Evolutionary conservation across 2,888 invertebrate genomes (phyloP).

Genomic region (Drosophila kuntzei): DNA sequence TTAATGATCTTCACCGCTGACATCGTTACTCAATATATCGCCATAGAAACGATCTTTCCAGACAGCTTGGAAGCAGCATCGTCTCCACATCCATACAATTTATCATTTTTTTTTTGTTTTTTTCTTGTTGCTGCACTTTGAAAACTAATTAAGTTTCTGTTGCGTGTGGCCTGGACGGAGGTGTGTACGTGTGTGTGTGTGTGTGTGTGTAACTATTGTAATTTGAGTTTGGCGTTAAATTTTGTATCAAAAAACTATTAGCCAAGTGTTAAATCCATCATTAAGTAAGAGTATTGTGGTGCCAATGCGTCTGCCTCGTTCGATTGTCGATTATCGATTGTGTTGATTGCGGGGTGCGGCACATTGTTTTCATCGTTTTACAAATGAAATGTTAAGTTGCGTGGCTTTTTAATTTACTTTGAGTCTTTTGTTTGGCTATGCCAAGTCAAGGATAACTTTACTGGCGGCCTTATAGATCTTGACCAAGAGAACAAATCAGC

Average conservation of each 20-base stretch:
- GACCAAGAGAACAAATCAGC: slow-evolving; percentile 29
- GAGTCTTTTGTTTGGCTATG: slow-evolving; percentile 41
- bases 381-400: slow-evolving; percentile 60
- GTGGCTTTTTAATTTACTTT: slow-evolving; percentile 61
- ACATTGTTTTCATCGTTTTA: slow-evolving; percentile 48
- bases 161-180: slow-evolving; percentile 62
- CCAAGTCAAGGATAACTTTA: slow-evolving; percentile 45
- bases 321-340: slow-evolving; percentile 26
- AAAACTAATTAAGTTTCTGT: slow-evolving; percentile 75
- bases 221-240: slow-evolving; percentile 73
- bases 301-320: slow-evolving; percentile 66
- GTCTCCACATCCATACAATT: slow-evolving; percentile 44
- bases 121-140: slow-evolving; percentile 62
- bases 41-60: slow-evolving; percentile 64
- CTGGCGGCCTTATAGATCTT: slow-evolving; percentile 48
- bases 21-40: slow-evolving; percentile 65
- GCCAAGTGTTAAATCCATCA: slow-evolving; percentile 70
- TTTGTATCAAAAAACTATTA: slow-evolving; percentile 80
- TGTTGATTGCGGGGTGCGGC: slow-evolving; percentile 40
- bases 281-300: slow-evolving; percentile 56
- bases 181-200: slow-evolving; percentile 36
- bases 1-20: slow-evolving; percentile 74
- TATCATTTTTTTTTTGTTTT: slow-evolving; percentile 36
- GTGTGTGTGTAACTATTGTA: slow-evolving; percentile 62
- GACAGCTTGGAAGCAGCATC: slow-evolving; percentile 74